Base-by-base conservation (phyloP, 2,797 vertebrate genomes). In the Characodon lateralis region DNA sequence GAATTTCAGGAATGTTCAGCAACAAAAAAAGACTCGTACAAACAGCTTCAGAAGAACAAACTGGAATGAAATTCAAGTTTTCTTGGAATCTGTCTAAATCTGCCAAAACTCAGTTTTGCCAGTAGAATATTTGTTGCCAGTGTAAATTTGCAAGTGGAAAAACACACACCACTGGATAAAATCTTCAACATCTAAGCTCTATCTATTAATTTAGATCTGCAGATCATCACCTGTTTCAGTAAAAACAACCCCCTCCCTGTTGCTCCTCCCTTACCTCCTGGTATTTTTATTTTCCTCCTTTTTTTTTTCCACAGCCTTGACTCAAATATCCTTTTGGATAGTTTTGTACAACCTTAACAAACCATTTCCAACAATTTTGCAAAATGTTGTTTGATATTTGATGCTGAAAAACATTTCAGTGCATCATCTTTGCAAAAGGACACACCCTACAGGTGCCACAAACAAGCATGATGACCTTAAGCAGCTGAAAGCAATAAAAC, bases 121-220 rank as follows among this genome's bases (percentile, higher is more conserved):
- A 41, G 10, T n/a, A 41, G 35, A 22, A 41, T 66, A 24, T 22
- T 41, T 41, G 20, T 66, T 10, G 35, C 0, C 5, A n/a, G 41
- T 2, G n/a, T 46, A 69, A 43, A 66, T 41, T 24, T 39, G 35
- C 5, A 41, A 22, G 65, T 46, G 46, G 18, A 66, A 41, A 66
- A 66, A n/a, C 39, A 66, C 18, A 55, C 35, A 66, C 35, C 20
- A 12, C 66, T 39, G 2, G 22, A 46, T 2, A n/a, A 12, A 5
- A 46, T 46, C 22, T 68, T 43, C 43, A 68, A n/a, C 96, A 95
- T 96, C 95, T 95, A 95, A 96, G 97, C 96, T 96, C 94, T 95
- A 94, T 96, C 96, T 96, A 96, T 97, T 96, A 97, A 96, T 94
- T 95, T 95, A 94, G 96, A 96, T 97, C 96, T 95, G 95, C 95